Percentiles rank a stretch among this genome's conserved stretches.
Evolutionary conservation across 2,113 vertebrate genomes (phyloP).

Genomic region (Chionodraco myersi): DNA sequence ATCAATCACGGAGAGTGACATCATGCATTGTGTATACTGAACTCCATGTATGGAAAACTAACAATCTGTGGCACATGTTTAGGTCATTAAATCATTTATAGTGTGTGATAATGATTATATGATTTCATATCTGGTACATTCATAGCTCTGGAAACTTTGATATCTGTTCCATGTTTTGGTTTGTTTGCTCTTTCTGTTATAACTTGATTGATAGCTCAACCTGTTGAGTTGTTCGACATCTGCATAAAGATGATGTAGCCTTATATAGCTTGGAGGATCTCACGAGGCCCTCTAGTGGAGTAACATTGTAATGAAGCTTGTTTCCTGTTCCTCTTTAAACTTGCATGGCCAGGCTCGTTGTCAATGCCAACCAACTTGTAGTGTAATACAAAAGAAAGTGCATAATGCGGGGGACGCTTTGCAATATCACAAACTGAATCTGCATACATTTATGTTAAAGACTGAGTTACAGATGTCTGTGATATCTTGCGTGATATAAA

Average conservation of each 20-base stretch:
- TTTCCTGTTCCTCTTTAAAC: not conserved
- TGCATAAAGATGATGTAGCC: not conserved
- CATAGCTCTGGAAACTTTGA: constrained; percentile 5
- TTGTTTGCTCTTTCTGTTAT: not conserved
- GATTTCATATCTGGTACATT: constrained; percentile 8
- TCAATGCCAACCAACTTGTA: not conserved
- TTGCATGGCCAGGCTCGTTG: not conserved
- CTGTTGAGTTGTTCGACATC: not conserved
- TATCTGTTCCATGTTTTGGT: not conserved
- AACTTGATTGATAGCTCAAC: not conserved
- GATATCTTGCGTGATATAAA: too few species aligned
- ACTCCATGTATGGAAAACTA: not conserved
- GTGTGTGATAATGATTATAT: not conserved
- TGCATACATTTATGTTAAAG: not conserved
- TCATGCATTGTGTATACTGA: not conserved
- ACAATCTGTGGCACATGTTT: not conserved
- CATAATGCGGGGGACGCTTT: not conserved
- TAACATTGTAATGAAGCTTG: not conserved
- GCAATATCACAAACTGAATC: not conserved
- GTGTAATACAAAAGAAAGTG: constrained; percentile 7
- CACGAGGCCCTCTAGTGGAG: constrained; percentile 23
- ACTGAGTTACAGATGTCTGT: not conserved
- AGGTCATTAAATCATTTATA: not conserved
- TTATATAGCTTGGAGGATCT: not conserved
- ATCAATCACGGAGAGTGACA: too few species aligned